A percentile compares a stretch with the other conserved stretches of the same genome.
Conservation (phyloP, 2,888 invertebrate genomes). For the Drosophila kambysellisi region DNA sequence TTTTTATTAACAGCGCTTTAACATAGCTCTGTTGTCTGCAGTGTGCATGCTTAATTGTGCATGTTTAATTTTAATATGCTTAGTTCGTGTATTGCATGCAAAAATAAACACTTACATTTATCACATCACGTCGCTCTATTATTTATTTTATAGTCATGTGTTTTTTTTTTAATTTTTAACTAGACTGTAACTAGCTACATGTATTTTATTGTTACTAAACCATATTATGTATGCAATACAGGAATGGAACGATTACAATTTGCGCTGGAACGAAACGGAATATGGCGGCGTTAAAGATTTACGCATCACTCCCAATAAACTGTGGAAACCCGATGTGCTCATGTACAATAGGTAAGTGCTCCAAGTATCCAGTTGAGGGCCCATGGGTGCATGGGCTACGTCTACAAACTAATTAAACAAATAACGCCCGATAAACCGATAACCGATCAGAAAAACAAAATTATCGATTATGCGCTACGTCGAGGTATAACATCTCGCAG, state of each 20-base stretch:
- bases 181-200: conserved; percentile 22
- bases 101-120: conserved; percentile 37
- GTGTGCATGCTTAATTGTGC: conserved; percentile 45
- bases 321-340: conserved; percentile 99
- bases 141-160: conserved; percentile 49
- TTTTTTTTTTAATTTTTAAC: conserved; percentile 15
- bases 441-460: conserved; percentile 47
- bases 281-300: conserved; percentile 97
- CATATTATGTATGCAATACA: conserved; percentile 83
- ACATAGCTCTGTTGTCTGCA: conserved; percentile 28
- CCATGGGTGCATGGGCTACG: conserved; percentile 7
- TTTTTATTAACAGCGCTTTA: conserved; percentile 25
- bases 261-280: conserved; percentile 98
- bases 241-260: conserved; percentile 99
- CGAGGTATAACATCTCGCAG: conserved; percentile 21
- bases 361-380: conserved; percentile 18
- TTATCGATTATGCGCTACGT: conserved; percentile 59
- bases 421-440: conserved; percentile 56
- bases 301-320: conserved; percentile 96
- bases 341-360: conserved; percentile 98
- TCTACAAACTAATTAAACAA: conserved; percentile 34
- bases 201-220: conserved; percentile 48
- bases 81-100: conserved; percentile 17
- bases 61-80: conserved; percentile 36
- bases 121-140: conserved; percentile 71